Evolutionary conservation across 2,113 vertebrate genomes (phyloP), one percentile per base, ranked within the genome.

Genomic region (Micronycteris hirsuta): DNA sequence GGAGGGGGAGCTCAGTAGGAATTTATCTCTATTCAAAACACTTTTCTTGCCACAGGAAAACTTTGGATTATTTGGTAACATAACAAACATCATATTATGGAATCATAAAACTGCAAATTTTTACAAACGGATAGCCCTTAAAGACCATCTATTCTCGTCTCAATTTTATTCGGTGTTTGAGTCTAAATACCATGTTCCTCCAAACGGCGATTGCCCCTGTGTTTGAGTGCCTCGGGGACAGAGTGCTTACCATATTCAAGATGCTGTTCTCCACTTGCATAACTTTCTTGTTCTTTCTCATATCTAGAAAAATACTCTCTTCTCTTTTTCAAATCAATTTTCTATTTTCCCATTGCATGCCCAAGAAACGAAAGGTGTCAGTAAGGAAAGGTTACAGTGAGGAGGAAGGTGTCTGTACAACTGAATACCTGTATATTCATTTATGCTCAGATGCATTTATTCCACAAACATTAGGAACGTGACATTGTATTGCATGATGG

Each of bases 21-120:
- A 89, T 77, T 76, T 76, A 86, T 95, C 94, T 89, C 94, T 67
- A 28, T 86, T 86, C 31, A 47, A 89, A 82, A 83, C 31, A 36
- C 9, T 88, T 67, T 5, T 84, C 76, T 85, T 87, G 81, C 19
- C 56, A 38, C 28, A 89, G 38, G 49, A 74, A 70, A 74, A 73
- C 24, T 76, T 47, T 52, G 33, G 4, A 24, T 85, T 89, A 52
- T 65, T 94, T 68, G 31, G 47, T 82, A 88, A 95, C 73, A 89
- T 13, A 93, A 45, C 38, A 88, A 95, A 65, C 65, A 88, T 67
- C 38, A 52, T 77, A 70, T 94, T 91, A 80, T 24, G 24, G 10
- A 49, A 76, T 93, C 67, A 58, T 74, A 78, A 74, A 93, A 86
- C 17, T 43, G 49, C 31, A 81, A 73, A 89, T 63, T 76, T 31